Evolutionary conservation across 2,113 vertebrate species (phyloP).

Genomic region (Calyptomena viridis): DNA sequence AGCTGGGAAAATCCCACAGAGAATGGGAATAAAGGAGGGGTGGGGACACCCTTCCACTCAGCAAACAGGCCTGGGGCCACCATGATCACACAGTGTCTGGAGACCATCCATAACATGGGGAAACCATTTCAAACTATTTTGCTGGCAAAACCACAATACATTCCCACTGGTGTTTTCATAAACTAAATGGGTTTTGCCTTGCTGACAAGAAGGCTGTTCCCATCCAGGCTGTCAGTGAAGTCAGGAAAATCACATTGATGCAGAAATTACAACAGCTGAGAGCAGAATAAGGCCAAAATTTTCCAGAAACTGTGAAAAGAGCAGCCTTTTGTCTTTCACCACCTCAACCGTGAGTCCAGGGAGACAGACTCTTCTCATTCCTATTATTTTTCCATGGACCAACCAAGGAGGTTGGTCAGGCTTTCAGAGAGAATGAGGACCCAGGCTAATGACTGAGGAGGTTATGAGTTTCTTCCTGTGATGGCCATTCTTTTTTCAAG

Average conservation of each 20-base stretch:
- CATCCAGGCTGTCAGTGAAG: background rate
- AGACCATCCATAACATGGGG: background rate
- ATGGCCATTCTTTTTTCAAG: background rate
- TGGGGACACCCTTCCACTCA: background rate
- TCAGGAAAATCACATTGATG: background rate
- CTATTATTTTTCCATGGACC: background rate
- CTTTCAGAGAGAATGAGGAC: background rate
- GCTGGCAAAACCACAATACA: background rate
- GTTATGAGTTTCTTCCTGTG: background rate
- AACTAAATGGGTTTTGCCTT: background rate
- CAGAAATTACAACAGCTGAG: background rate
- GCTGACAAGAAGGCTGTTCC: background rate
- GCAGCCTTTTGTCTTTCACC: background rate
- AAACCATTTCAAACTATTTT: background rate
- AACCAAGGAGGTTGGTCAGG: background rate
- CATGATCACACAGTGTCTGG: fast-evolving
- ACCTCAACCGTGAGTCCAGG: background rate
- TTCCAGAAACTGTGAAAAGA: background rate
- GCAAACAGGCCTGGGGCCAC: background rate
- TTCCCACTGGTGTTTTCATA: background rate
- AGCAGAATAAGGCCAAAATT: background rate
- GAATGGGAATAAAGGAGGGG: background rate
- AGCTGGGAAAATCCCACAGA: background rate
- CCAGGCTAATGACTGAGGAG: background rate
- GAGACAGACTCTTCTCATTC: background rate